Percentiles rank a stretch among this genome's conserved stretches.
phyloP scores from a whole-genome alignment of 2,888 invertebrate species.

The Gari tellinella region DNA sequence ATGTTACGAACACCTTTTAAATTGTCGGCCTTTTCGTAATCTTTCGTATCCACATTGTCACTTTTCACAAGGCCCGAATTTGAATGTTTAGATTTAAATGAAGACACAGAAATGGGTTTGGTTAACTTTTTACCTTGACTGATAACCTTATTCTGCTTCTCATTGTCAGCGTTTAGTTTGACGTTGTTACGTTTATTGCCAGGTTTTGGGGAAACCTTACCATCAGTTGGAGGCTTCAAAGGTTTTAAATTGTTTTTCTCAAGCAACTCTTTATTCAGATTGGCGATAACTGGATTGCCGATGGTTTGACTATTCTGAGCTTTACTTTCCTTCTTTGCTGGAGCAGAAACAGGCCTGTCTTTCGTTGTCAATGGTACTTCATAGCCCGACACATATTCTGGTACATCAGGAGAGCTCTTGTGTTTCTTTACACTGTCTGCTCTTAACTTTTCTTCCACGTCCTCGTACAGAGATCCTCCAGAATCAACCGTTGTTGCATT shows the following conservation, averaged over 20 bases:
- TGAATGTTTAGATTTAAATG: neutral
- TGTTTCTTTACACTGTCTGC: slow-evolving; percentile 31
- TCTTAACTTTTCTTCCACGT: slow-evolving; percentile 21
- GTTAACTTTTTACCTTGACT: too few species aligned
- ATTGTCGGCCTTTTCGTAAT: slow-evolving; percentile 24
- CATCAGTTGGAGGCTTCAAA: slow-evolving; percentile 5
- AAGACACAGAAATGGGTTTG: neutral
- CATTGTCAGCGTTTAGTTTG: too few species aligned
- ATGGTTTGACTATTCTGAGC: neutral
- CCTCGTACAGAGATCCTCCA: slow-evolving; percentile 32
- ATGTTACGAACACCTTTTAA: slow-evolving; percentile 43
- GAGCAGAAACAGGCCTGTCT: slow-evolving; percentile 11
- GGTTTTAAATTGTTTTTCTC: slow-evolving; percentile 4
- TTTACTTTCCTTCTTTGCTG: neutral
- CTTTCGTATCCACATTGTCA: slow-evolving; percentile 30
- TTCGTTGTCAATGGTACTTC: slow-evolving; percentile 25
- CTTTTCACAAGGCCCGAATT: slow-evolving; percentile 9
- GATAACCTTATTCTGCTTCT: too few species aligned
- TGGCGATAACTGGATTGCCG: neutral
- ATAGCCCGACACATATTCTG: slow-evolving; percentile 16
- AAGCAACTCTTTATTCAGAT: slow-evolving; percentile 9
- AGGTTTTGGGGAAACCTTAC: neutral
- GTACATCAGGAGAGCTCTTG: slow-evolving; percentile 22
- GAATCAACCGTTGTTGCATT: neutral
- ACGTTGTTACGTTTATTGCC: too few species aligned